A percentile compares a stretch with the other conserved stretches of the same genome.
phyloP scores from a whole-genome alignment of 2,888 invertebrate genomes.

The Lasioglossum lativentre region DNA sequence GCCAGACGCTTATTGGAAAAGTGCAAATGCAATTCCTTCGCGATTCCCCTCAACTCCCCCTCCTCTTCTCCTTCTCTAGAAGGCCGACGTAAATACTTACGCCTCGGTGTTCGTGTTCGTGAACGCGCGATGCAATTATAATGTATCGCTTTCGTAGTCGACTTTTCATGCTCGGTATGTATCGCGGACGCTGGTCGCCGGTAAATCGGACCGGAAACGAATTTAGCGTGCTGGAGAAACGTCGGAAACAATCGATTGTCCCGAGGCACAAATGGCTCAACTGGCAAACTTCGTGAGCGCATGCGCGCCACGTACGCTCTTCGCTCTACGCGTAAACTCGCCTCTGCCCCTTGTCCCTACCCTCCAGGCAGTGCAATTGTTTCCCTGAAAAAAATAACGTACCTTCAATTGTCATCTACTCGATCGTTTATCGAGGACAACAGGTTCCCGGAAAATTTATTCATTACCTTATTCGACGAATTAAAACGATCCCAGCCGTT shows the following conservation, averaged over 20 bases:
- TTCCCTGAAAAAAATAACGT: background rate
- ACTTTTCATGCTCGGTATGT: conserved; percentile 46
- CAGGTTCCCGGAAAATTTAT: too few relatives aligned
- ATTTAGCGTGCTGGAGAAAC: conserved; percentile 69
- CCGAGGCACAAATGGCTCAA: conserved; percentile 62
- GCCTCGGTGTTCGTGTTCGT: background rate
- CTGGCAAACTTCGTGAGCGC: conserved; percentile 53
- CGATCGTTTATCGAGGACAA: background rate
- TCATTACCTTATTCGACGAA: background rate
- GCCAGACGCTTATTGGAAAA: conserved; percentile 23
- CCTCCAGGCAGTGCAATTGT: background rate
- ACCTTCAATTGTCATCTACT: too few relatives aligned
- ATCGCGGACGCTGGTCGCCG: conserved; percentile 48
- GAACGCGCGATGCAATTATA: conserved; percentile 41
- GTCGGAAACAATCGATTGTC: conserved; percentile 72
- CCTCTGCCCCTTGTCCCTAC: background rate
- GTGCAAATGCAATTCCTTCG: conserved; percentile 20
- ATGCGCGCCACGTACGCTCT: conserved; percentile 53
- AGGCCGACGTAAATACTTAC: too few relatives aligned
- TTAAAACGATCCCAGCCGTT: conserved; percentile 38
- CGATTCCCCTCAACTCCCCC: too few relatives aligned
- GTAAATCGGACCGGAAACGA: conserved; percentile 67
- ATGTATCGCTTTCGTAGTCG: conserved; percentile 49
- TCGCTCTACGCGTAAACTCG: background rate
- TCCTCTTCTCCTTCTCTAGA: too few relatives aligned